phyloP scores from a whole-genome alignment of 1,140 invertebrate species.

The Leptinotarsa texana region DNA sequence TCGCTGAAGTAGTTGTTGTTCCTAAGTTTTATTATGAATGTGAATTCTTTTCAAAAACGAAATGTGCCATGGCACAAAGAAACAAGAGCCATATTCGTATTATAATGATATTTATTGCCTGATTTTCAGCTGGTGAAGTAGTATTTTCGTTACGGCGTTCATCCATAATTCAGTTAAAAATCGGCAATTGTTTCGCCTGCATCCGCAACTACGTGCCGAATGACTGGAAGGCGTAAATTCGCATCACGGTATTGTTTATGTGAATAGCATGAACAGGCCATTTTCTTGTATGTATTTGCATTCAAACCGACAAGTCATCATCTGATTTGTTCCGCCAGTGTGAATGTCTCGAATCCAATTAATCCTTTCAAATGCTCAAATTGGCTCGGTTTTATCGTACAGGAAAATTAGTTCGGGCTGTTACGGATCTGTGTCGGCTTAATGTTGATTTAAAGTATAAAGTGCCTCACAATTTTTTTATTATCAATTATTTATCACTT shows the following conservation, averaged over 20 bases:
- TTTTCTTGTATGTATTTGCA: neutral
- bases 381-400: too few relatives aligned
- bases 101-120: neutral
- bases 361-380: too few relatives aligned
- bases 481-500: too few relatives aligned
- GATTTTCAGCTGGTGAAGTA: neutral
- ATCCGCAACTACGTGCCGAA: neutral
- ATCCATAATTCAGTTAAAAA: slow-evolving; percentile 1
- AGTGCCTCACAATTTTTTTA: too few relatives aligned
- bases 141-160: neutral
- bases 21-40: too few relatives aligned
- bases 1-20: too few relatives aligned
- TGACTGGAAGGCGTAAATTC: neutral
- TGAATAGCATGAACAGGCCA: neutral
- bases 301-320: neutral
- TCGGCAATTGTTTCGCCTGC: slow-evolving; percentile 1
- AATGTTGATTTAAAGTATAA: too few relatives aligned
- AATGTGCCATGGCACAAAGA: too few relatives aligned
- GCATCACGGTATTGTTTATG: slow-evolving; percentile 5
- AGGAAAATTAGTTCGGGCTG: too few relatives aligned
- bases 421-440: too few relatives aligned
- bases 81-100: too few relatives aligned
- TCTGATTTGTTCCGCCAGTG: neutral
- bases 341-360: neutral
- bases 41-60: too few relatives aligned